These are phyloP conservation scores for Ptilodon capucinus DNA, from an alignment of 2,888 invertebrate genomes.

Conservation along the genomic window DNA sequence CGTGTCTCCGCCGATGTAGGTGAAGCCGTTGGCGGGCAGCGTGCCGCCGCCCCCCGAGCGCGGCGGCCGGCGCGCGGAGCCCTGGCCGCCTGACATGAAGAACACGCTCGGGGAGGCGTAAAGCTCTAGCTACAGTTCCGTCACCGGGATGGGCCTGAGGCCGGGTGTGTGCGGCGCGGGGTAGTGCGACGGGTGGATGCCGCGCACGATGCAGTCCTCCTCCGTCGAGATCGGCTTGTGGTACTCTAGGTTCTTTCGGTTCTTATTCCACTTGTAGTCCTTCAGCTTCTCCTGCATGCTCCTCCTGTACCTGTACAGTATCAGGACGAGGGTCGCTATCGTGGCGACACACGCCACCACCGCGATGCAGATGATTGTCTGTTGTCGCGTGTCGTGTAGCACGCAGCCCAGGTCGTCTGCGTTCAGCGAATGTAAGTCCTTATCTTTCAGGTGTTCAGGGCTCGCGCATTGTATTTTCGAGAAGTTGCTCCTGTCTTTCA, in stretches of 20 bases:
- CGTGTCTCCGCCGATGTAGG: constrained; percentile 87
- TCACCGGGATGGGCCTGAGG: constrained; percentile 90
- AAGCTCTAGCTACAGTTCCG: constrained; percentile 98
- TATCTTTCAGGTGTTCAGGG: constrained; percentile 88
- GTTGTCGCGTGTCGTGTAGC: constrained; percentile 89
- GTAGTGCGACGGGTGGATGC: constrained; percentile 82
- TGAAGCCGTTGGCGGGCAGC: constrained; percentile 88
- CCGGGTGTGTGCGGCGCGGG: constrained; percentile 76
- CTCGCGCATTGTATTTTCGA: constrained; percentile 88
- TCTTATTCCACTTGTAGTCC: constrained; percentile 91
- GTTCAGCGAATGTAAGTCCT: constrained; percentile 85
- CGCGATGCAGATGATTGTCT: constrained; percentile 90
- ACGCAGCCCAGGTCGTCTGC: constrained; percentile 92
- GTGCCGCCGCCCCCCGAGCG: constrained; percentile 83
- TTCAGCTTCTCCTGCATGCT: constrained; percentile 91
- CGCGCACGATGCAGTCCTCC: constrained; percentile 90
- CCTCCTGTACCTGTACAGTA: constrained; percentile 90
- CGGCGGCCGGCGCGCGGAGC: constrained; percentile 75
- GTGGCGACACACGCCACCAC: constrained; percentile 88
- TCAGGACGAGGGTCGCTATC: constrained; percentile 86
- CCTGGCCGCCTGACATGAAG: constrained; percentile 86
- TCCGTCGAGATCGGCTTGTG: constrained; percentile 93
- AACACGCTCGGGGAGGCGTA: constrained; percentile 94
- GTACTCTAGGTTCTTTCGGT: constrained; percentile 93
- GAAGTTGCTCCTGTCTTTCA: constrained; percentile 86